A percentile compares a stretch with the other conserved stretches of the same genome.
phyloP scores from a whole-genome alignment of 2,797 vertebrate species.

The Merluccius polli region DNA sequence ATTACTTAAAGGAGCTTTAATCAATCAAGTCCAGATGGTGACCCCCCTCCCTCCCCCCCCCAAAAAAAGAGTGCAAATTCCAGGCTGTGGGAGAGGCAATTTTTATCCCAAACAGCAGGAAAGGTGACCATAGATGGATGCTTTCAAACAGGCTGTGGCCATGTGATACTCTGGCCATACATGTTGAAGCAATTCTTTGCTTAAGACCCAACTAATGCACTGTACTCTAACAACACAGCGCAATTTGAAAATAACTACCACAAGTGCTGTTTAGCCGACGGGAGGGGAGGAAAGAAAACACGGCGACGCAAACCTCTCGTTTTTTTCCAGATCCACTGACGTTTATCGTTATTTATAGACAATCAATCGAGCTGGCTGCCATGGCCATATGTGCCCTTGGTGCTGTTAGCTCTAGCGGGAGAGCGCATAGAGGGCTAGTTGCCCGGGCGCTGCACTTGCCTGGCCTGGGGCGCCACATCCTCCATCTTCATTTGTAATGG shows the following conservation, averaged over 20 bases:
- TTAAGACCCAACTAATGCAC: too few relatives aligned
- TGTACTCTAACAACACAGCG: too few relatives aligned
- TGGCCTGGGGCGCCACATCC: slow-evolving; percentile 53
- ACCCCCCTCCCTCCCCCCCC: slow-evolving; percentile 13
- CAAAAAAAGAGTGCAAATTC: slow-evolving; percentile 42
- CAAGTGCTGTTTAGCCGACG: background rate
- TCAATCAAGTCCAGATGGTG: slow-evolving; percentile 73
- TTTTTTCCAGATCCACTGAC: background rate
- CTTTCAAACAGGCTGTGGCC: background rate
- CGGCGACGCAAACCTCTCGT: background rate
- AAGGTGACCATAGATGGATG: slow-evolving; percentile 35
- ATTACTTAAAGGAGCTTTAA: slow-evolving; percentile 74
- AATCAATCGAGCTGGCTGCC: background rate
- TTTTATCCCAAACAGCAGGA: slow-evolving; percentile 24
- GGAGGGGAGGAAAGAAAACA: background rate
- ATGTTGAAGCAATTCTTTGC: background rate
- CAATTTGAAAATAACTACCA: background rate
- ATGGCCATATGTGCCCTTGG: slow-evolving; percentile 37
- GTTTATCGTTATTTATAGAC: background rate
- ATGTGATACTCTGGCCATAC: background rate
- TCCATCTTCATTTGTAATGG: slow-evolving; percentile 68
- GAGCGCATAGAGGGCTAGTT: slow-evolving; percentile 44
- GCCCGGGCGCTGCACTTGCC: slow-evolving; percentile 44
- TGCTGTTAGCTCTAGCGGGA: slow-evolving; percentile 28
- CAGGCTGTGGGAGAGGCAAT: slow-evolving; percentile 32